Conservation (phyloP, 2,888 invertebrate species). For the Hipparchia sbordonii region DNA sequence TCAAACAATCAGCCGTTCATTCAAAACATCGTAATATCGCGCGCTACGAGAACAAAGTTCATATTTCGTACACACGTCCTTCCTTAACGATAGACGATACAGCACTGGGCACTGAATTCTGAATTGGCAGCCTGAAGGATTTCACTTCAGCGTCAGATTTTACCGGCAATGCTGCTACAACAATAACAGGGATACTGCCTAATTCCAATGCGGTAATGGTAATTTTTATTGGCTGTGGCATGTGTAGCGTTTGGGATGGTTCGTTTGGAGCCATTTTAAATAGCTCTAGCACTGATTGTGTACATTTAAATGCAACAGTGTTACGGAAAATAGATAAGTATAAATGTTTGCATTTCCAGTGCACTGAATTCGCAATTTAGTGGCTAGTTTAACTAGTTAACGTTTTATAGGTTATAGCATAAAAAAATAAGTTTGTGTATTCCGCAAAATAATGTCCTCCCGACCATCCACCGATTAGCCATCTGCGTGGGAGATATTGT, state of each 20-base stretch:
- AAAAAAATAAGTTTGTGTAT: too few relatives aligned
- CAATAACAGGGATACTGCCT: slow-evolving; percentile 43
- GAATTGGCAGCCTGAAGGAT: slow-evolving; percentile 32
- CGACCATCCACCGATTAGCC: too few relatives aligned
- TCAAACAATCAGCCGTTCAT: not conserved
- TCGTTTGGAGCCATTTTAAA: slow-evolving; percentile 22
- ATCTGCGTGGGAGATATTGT: too few relatives aligned
- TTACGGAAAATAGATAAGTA: not conserved
- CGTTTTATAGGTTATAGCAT: too few relatives aligned
- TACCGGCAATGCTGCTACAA: slow-evolving; percentile 43
- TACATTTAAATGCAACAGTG: slow-evolving; percentile 15
- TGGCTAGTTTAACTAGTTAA: not conserved
- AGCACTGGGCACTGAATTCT: slow-evolving; percentile 28
- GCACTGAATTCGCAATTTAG: not conserved
- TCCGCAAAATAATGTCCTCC: too few relatives aligned
- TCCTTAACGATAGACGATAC: slow-evolving; percentile 47
- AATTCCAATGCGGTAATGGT: slow-evolving; percentile 38
- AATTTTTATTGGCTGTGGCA: slow-evolving; percentile 37
- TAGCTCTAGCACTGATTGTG: slow-evolving; percentile 2
- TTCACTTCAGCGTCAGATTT: slow-evolving; percentile 49
- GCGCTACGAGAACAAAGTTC: slow-evolving; percentile 14
- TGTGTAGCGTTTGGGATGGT: slow-evolving; percentile 21
- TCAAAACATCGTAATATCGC: slow-evolving; percentile 32
- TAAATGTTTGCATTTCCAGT: not conserved
- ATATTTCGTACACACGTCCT: slow-evolving; percentile 43